These are phyloP conservation scores for Mixornis gularis DNA, from an alignment of 2,113 vertebrate genomes.

Conservation along the genomic window DNA sequence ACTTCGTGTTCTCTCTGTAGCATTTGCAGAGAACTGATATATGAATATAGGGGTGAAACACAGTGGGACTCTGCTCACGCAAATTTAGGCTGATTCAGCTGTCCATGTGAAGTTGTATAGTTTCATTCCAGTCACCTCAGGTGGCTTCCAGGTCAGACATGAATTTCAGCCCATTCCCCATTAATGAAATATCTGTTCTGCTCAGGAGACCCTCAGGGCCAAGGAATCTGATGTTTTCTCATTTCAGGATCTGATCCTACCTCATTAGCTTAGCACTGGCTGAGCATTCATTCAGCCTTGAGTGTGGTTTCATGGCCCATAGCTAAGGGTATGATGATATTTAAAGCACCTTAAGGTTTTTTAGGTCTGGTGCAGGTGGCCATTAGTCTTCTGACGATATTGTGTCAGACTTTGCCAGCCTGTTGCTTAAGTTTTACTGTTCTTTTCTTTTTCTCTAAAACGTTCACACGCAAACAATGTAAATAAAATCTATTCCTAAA, in stretches of 20 bases:
- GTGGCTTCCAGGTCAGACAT: not conserved
- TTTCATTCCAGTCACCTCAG: not conserved
- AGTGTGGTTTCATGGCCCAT: not conserved
- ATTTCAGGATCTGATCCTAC: not conserved
- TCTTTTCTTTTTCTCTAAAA: no score
- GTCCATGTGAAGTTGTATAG: fast-evolving
- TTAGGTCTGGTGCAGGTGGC: not conserved
- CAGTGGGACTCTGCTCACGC: not conserved
- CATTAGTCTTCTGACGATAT: not conserved
- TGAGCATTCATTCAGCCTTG: not conserved
- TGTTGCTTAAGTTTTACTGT: no score
- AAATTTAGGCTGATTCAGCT: not conserved
- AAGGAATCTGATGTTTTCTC: not conserved
- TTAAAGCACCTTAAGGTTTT: not conserved
- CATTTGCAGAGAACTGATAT: not conserved
- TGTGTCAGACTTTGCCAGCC: not conserved
- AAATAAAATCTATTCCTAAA: no score
- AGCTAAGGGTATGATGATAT: not conserved
- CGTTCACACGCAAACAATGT: no score
- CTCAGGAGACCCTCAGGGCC: not conserved
- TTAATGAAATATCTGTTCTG: not conserved
- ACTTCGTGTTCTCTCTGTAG: not conserved
- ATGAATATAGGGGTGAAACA: not conserved
- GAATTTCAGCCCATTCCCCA: not conserved
- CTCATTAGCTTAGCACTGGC: not conserved